Conservation (phyloP, 2,113 vertebrate species). For the Vireo altiloquus region DNA sequence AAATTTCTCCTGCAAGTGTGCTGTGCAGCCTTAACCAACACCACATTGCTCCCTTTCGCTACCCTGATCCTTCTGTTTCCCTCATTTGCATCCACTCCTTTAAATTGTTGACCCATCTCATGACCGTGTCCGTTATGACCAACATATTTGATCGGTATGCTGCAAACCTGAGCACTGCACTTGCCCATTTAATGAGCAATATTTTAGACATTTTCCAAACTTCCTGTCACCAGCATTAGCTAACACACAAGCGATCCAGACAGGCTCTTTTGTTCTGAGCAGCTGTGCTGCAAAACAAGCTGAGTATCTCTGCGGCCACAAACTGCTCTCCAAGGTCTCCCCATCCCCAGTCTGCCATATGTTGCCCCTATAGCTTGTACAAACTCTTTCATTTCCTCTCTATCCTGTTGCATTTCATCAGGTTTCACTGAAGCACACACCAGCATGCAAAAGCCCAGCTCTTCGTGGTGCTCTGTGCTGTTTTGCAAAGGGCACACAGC, state of each 20-base stretch:
- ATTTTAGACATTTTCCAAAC: constrained; percentile 56
- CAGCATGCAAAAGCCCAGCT: rapidly evolving
- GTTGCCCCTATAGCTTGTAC: constrained; percentile 24
- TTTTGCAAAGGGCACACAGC: neutral
- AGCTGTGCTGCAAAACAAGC: constrained; percentile 56
- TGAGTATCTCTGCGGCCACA: constrained; percentile 7
- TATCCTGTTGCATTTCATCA: constrained; percentile 41
- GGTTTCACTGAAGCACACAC: neutral
- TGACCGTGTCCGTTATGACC: neutral
- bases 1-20: neutral
- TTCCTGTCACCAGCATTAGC: constrained; percentile 51
- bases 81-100: neutral
- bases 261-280: constrained; percentile 49
- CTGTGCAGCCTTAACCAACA: neutral
- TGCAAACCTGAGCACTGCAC: neutral
- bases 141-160: neutral
- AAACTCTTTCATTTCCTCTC: constrained; percentile 50
- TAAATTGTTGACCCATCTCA: neutral
- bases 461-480: neutral
- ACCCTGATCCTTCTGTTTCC: neutral
- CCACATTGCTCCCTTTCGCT: neutral
- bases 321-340: constrained; percentile 47
- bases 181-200: constrained; percentile 33
- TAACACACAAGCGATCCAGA: neutral
- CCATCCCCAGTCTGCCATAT: constrained; percentile 40